Conservation (phyloP, 2,888 invertebrate genomes). For the Gymnocheta viridis region DNA sequence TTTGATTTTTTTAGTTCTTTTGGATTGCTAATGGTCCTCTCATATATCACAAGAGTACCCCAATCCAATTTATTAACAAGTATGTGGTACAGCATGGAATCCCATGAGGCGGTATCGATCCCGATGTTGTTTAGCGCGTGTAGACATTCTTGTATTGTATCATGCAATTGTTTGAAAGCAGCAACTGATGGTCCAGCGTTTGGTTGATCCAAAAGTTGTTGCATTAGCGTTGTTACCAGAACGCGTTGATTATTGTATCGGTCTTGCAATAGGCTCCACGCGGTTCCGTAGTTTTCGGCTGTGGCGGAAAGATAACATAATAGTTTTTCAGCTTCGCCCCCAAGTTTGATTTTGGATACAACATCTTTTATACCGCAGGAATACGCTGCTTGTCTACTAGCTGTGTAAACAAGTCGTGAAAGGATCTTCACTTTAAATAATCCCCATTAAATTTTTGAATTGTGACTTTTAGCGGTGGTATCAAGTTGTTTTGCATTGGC, state of each 20-base stretch:
- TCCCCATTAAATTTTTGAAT: neutral
- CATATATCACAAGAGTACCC: neutral
- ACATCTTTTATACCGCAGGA: neutral
- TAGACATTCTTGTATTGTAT: constrained; percentile 12
- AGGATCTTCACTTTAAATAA: neutral
- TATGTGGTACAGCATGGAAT: neutral
- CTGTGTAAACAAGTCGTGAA: neutral
- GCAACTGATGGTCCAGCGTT: neutral
- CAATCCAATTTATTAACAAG: constrained; percentile 9
- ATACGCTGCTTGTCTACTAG: neutral
- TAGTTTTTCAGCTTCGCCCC: too few species aligned
- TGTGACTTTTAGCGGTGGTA: neutral
- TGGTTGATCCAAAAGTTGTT: constrained; percentile 6
- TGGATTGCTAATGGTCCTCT: neutral
- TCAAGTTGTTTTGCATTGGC: neutral
- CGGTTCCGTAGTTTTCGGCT: constrained; percentile 5
- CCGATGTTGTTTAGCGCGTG: constrained; percentile 1
- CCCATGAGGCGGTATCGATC: neutral
- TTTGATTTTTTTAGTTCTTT: too few species aligned
- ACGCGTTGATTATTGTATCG: neutral
- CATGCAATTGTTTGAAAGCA: neutral
- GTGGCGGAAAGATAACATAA: neutral
- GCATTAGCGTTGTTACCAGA: neutral
- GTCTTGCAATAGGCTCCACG: neutral
- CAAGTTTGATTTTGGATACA: neutral